phyloP scores from a whole-genome alignment of 2,888 invertebrate genomes.

The Scaptodrosophila latifasciaeformis region DNA sequence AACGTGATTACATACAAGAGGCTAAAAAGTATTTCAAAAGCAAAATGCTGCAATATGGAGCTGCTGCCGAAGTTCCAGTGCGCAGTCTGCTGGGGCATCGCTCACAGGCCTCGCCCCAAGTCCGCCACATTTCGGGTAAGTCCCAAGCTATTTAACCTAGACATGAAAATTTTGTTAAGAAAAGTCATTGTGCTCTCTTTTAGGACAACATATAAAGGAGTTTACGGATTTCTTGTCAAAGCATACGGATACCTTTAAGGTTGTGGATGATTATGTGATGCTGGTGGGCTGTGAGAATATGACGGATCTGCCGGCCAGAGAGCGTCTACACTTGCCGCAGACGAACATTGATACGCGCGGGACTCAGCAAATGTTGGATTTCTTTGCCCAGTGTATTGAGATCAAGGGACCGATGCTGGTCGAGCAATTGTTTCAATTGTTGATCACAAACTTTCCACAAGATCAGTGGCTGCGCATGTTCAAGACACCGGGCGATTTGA shows the following conservation, averaged over 20 bases:
- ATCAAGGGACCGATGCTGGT: slow-evolving; percentile 88
- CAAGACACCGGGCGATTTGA: slow-evolving; percentile 91
- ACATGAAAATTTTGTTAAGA: not conserved
- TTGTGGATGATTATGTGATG: slow-evolving; percentile 89
- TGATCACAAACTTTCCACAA: slow-evolving; percentile 84
- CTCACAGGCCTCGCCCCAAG: slow-evolving; percentile 96
- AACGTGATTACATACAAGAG: slow-evolving; percentile 94
- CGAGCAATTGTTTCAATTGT: slow-evolving; percentile 89
- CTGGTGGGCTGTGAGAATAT: slow-evolving; percentile 83
- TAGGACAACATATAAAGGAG: slow-evolving; percentile 92
- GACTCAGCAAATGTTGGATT: slow-evolving; percentile 88
- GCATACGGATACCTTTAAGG: slow-evolving; percentile 89
- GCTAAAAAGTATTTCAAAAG: slow-evolving; percentile 98
- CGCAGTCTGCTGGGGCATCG: slow-evolving; percentile 97
- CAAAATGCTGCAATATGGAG: slow-evolving; percentile 96
- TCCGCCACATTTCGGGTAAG: slow-evolving; percentile 91
- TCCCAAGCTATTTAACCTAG: not conserved
- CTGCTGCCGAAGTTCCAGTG: slow-evolving; percentile 96
- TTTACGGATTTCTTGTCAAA: slow-evolving; percentile 91
- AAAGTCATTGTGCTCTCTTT: not conserved
- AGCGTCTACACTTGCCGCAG: slow-evolving; percentile 82
- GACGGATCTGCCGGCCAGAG: slow-evolving; percentile 81
- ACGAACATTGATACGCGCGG: slow-evolving; percentile 88
- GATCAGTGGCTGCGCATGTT: slow-evolving; percentile 90
- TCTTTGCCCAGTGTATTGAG: slow-evolving; percentile 88